Evolutionary conservation across 2,797 vertebrate genomes (phyloP), one percentile per base, ranked within the genome.

Genomic region (Peromyscus melanophrys): DNA sequence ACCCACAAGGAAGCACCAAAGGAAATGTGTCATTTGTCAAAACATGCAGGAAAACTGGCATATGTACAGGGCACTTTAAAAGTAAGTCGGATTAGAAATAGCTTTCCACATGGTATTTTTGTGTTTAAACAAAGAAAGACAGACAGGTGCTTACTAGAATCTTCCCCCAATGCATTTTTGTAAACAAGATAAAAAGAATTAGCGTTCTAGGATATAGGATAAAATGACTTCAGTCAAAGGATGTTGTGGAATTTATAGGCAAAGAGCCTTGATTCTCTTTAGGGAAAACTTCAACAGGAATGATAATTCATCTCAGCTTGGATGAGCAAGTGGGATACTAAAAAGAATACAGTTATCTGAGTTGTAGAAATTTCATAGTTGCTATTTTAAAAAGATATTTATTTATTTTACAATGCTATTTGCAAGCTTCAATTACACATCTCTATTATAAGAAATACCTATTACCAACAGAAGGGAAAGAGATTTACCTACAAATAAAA

Each of bases 11-110:
- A 99, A 98, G 99, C 98, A 98, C 98, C 98, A 98, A 98, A 98
- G 98, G 98, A 98, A 99, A 99, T 98, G 98, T 99, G 98, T 98
- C 99, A 98, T 99, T 99, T 99, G 98, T 99, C 99, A 99, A 98
- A 99, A 98, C 98, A 98, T 97, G 98, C 97, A 98, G 97, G 97
- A 97, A 98, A 98, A 98, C 97, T 98, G 98, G 98, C 92, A 92
- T 98, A 98, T 98, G 98, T 98, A 98, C 98, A 97, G 98, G 98
- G 98, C 98, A 98, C 98, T 98, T 98, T 97, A 97, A 98, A 98
- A 99, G 98, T 97, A 98, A 98, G 96, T 98, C 97, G 97, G 97
- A 98, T 98, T 98, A 99, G 97, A 97, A 97, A 96, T 76, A 98
- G 98, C 90, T 98, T 97, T 97, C 95, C 95, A 97, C 98, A 96